These are phyloP conservation scores for Nomada ruficornis DNA, from an alignment of 2,888 invertebrate genomes.

Conservation along the genomic window DNA sequence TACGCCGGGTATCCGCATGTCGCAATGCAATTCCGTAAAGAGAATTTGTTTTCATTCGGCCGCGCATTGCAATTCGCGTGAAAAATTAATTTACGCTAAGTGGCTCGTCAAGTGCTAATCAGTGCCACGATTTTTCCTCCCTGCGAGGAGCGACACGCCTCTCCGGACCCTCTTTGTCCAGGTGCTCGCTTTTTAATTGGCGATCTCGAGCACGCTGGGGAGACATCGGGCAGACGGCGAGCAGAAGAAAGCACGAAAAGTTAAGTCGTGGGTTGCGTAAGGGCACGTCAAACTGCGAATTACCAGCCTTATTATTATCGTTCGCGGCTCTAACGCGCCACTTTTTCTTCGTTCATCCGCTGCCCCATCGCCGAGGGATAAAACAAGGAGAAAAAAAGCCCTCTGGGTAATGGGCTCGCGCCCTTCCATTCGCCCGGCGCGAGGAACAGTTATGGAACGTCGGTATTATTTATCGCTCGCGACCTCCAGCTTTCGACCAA, in stretches of 20 bases:
- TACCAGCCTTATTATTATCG: constrained; percentile 83
- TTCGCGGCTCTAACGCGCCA: constrained; percentile 75
- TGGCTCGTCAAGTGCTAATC: constrained; percentile 46
- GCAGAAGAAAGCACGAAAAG: constrained; percentile 73
- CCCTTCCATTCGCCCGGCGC: constrained; percentile 69
- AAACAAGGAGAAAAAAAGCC: constrained; percentile 41
- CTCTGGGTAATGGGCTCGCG: constrained; percentile 73
- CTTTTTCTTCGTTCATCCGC: constrained; percentile 64
- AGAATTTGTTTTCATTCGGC: no score
- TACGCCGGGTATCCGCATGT: no score
- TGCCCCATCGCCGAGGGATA: constrained; percentile 5
- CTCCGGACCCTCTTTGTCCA: constrained; percentile 62
- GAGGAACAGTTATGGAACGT: constrained; percentile 49
- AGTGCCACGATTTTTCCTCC: constrained; percentile 55
- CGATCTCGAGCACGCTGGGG: constrained; percentile 76
- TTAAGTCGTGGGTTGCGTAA: constrained; percentile 66
- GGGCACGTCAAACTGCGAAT: constrained; percentile 83
- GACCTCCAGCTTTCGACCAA: constrained; percentile 35
- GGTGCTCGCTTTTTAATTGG: constrained; percentile 81
- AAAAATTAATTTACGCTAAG: constrained; percentile 20
- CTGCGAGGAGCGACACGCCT: background rate
- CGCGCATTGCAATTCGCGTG: background rate
- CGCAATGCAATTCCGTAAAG: no score
- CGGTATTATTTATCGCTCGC: constrained; percentile 65
- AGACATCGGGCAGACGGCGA: constrained; percentile 75